Base-by-base conservation (phyloP, 2,113 vertebrate genomes). In the Mesocricetus auratus region DNA sequence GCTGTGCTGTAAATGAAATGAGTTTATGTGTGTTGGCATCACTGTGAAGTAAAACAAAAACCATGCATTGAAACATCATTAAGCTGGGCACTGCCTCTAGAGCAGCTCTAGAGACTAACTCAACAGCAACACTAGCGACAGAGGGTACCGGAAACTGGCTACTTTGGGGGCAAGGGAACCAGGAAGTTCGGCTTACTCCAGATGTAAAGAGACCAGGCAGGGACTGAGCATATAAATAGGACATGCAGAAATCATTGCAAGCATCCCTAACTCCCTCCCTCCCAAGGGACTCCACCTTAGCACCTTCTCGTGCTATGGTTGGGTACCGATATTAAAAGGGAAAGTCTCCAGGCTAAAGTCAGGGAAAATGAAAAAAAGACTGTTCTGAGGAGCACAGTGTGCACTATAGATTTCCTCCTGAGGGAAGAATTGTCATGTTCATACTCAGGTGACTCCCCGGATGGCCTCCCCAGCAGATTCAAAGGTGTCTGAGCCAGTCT, bases 181-280 rank as follows among this genome's bases (percentile, higher is more conserved):
- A 82, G 17, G 47, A 53, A 12, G 13, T 24, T 75, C 64, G 53
- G 6, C 12, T 73, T 79, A 31, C 16, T 78, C 71, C 33, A 36
- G 73, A 24, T 56, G 24, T 33, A 74, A 74, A 29, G 47, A 42
- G 33, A 62, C 19, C 36, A 4, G 10, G 36, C 24, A 24, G 66
- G 22, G 4, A 7, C 0, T 68, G 5, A 68, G 12, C 29, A 7
- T 33, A 39, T 22, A 58, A 26, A 31, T 9, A 75, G 33, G 29
- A 26, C 0, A 0, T 64, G 13, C 0, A 58, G 85, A 89, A 85
- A 50, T 0, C 2, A 33, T 78, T n/a, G 42, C 10, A 17, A 9
- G 12, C 16, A 3, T 6, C 22, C 31, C 12, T 36, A 15, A 33
- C 3, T 47, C 5, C 5, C 47, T 68, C 9, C 6, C 0, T 78